Evolutionary conservation across 2,797 vertebrate genomes (phyloP).

Genomic region (Salarias fasciatus): DNA sequence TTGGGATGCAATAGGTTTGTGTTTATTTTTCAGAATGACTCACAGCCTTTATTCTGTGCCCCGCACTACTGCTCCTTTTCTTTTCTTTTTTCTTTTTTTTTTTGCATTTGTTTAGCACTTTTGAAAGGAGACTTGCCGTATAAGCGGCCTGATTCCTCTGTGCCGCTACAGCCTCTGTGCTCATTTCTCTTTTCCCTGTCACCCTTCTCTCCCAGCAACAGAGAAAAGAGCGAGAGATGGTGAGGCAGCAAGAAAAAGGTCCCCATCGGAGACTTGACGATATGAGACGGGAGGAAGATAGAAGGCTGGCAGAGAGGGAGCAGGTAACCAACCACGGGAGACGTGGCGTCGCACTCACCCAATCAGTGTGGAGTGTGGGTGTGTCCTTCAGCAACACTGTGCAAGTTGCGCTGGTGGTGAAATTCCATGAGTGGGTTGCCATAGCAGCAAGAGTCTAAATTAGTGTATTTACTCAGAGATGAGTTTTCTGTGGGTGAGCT

Average conservation of each 20-base stretch:
- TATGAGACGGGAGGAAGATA: constrained; percentile 91
- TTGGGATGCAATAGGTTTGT: constrained; percentile 33
- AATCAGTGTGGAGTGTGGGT: constrained; percentile 66
- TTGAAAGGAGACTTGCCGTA: constrained; percentile 23
- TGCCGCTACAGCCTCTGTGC: constrained; percentile 52
- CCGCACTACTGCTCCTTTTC: constrained; percentile 23
- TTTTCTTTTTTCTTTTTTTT: constrained; percentile 31
- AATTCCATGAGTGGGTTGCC: constrained; percentile 85
- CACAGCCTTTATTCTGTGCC: constrained; percentile 45
- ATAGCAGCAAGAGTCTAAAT: constrained; percentile 87
- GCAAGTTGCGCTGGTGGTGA: constrained; percentile 76
- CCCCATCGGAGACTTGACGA: constrained; percentile 91
- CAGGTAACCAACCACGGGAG: constrained; percentile 84
- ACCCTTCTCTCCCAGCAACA: constrained; percentile 87
- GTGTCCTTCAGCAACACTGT: constrained; percentile 58
- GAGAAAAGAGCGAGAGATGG: constrained; percentile 91
- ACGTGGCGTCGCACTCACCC: constrained; percentile 39
- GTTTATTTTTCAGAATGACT: constrained; percentile 43
- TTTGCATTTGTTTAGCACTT: constrained; percentile 29
- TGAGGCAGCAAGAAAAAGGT: constrained; percentile 94
- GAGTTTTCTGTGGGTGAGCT: constrained; percentile 81
- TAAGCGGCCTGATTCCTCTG: constrained; percentile 39
- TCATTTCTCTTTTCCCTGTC: constrained; percentile 66
- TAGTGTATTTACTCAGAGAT: constrained; percentile 84
- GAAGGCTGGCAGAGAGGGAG: constrained; percentile 91